These are phyloP conservation scores for Proisotoma minuta DNA, from an alignment of 2,888 invertebrate species.

Conservation along the genomic window DNA sequence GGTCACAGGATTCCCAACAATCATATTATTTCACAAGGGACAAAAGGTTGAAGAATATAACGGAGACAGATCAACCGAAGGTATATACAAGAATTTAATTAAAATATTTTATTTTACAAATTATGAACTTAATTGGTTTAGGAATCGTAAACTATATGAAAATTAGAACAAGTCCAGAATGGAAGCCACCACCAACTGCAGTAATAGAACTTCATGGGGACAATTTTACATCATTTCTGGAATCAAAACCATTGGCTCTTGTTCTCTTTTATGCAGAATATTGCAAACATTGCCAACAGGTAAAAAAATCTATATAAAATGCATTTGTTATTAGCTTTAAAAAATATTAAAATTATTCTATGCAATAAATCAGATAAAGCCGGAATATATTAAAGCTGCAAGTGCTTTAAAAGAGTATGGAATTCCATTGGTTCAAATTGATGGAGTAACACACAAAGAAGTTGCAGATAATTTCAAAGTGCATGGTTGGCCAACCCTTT, in stretches of 20 bases:
- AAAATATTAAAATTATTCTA: conserved; percentile 46
- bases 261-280: conserved; percentile 60
- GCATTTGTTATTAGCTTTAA: background rate
- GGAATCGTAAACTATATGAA: conserved; percentile 56
- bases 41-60: conserved; percentile 51
- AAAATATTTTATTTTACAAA: background rate
- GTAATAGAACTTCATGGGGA: conserved; percentile 54
- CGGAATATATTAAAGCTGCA: conserved; percentile 56
- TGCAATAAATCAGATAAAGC: conserved; percentile 54
- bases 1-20: conserved; percentile 56
- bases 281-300: conserved; percentile 50
- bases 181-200: conserved; percentile 56
- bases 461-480: conserved; percentile 54
- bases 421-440: conserved; percentile 56
- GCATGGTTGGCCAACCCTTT: conserved; percentile 56
- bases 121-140: conserved; percentile 35
- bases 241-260: conserved; percentile 52
- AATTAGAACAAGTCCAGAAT: conserved; percentile 54
- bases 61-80: conserved; percentile 51
- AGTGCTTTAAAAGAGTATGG: conserved; percentile 50
- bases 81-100: conserved; percentile 46
- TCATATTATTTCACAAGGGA: conserved; percentile 56
- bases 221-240: conserved; percentile 54
- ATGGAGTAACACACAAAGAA: conserved; percentile 55
- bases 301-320: conserved; percentile 21